Conservation (phyloP, 2,797 vertebrate genomes). For the Rostrhamus sociabilis region DNA sequence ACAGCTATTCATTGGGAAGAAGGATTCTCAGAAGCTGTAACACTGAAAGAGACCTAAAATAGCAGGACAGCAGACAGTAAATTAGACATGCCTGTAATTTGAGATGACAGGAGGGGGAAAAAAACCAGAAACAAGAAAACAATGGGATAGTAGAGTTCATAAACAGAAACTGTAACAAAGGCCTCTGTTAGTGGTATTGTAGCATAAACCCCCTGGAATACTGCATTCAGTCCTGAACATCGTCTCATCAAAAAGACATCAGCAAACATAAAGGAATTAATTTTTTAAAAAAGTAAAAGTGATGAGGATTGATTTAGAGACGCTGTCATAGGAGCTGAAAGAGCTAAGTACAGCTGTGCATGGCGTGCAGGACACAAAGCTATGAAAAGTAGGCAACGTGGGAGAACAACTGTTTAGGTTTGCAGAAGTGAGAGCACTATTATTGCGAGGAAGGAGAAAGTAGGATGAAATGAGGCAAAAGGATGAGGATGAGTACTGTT, state of each 20-base stretch:
- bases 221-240: background rate
- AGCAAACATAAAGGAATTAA: background rate
- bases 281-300: background rate
- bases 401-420: background rate
- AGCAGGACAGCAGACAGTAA: background rate
- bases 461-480: background rate
- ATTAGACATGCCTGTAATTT: background rate
- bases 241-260: background rate
- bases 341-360: background rate
- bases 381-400: background rate
- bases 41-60: background rate
- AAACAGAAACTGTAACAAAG: constrained; percentile 11
- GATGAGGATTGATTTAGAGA: background rate
- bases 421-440: background rate
- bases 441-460: background rate
- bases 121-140: background rate
- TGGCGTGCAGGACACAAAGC: accelerated
- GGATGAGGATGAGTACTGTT: background rate
- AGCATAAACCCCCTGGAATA: background rate
- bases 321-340: background rate
- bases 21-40: background rate
- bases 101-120: background rate
- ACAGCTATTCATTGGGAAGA: background rate
- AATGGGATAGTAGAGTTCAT: background rate
- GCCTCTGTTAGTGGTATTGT: background rate